These are phyloP conservation scores for Strigamia maritima DNA, from an alignment of 2,888 invertebrate species.

Conservation along the genomic window DNA sequence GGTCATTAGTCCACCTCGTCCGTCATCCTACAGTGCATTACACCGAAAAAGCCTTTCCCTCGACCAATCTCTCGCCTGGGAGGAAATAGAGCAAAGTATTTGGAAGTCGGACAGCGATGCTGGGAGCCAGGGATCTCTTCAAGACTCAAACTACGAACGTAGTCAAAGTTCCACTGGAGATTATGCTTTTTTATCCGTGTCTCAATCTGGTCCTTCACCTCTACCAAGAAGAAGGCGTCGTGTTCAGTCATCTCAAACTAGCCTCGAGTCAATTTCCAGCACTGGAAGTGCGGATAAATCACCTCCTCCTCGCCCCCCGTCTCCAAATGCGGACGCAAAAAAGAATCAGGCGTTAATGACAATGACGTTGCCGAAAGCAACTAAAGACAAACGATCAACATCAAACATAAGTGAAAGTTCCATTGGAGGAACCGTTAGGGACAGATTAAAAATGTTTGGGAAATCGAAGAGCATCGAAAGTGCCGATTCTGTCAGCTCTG, in stretches of 20 bases:
- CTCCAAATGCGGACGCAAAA: not conserved
- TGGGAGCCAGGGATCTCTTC: conserved; percentile 75
- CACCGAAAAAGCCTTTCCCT: conserved; percentile 69
- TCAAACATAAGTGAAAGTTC: conserved; percentile 57
- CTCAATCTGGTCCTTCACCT: conserved; percentile 38
- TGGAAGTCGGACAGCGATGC: conserved; percentile 72
- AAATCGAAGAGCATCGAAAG: conserved; percentile 75
- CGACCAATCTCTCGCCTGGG: conserved; percentile 62
- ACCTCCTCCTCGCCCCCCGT: conserved; percentile 25
- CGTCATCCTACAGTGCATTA: conserved; percentile 49
- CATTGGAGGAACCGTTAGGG: conserved; percentile 59
- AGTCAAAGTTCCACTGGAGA: conserved; percentile 36
- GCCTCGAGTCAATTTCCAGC: conserved; percentile 40
- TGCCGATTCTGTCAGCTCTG: conserved; percentile 18
- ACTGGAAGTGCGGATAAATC: conserved; percentile 23
- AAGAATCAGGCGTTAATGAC: not conserved
- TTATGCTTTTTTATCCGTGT: not conserved
- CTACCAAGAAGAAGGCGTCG: conserved; percentile 38
- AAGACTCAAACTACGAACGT: conserved; percentile 40
- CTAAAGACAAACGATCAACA: conserved; percentile 22
- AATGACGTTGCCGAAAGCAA: not conserved
- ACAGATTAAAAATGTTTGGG: conserved; percentile 74
- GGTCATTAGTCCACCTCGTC: conserved; percentile 51
- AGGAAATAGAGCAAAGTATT: conserved; percentile 60
- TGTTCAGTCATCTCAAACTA: conserved; percentile 35